Evolutionary conservation across 1,140 invertebrate species (phyloP).

Genomic region (Phymorhynchus buccinoides): DNA sequence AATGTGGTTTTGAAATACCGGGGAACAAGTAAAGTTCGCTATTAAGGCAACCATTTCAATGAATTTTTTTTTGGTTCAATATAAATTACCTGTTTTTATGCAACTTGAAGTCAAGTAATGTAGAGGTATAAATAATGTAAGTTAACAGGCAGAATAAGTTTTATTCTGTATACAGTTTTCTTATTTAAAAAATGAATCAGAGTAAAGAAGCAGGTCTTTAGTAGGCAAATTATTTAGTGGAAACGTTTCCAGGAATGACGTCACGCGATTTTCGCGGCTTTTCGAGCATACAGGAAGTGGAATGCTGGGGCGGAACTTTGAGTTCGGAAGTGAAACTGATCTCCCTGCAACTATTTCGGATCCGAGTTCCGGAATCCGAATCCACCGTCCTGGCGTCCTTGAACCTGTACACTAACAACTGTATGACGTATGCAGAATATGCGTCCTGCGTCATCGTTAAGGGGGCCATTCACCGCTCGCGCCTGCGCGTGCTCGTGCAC

Average conservation of each 20-base stretch:
- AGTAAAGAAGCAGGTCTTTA: too few relatives aligned
- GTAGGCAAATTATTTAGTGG: too few relatives aligned
- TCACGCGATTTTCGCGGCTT: slow-evolving; percentile 23
- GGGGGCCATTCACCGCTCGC: not conserved
- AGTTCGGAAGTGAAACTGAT: slow-evolving; percentile 17
- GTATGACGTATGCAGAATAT: slow-evolving; percentile 26
- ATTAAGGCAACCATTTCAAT: too few relatives aligned
- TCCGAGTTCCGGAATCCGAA: not conserved
- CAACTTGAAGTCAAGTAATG: too few relatives aligned
- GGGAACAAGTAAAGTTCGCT: too few relatives aligned
- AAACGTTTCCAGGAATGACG: not conserved
- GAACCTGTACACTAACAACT: slow-evolving; percentile 2
- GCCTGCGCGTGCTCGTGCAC: slow-evolving; percentile 15
- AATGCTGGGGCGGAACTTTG: slow-evolving; percentile 31
- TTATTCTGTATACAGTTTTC: too few relatives aligned
- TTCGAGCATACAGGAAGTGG: slow-evolving; percentile 37
- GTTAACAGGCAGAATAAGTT: too few relatives aligned
- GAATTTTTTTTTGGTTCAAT: too few relatives aligned
- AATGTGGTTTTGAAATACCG: too few relatives aligned
- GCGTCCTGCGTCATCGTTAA: slow-evolving; percentile 13
- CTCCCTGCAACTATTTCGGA: slow-evolving; percentile 18
- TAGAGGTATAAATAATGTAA: too few relatives aligned
- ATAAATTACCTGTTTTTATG: too few relatives aligned
- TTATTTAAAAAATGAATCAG: too few relatives aligned
- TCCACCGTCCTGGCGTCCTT: not conserved